Conservation (phyloP, 2,113 vertebrate genomes). For the Zingel zingel region DNA sequence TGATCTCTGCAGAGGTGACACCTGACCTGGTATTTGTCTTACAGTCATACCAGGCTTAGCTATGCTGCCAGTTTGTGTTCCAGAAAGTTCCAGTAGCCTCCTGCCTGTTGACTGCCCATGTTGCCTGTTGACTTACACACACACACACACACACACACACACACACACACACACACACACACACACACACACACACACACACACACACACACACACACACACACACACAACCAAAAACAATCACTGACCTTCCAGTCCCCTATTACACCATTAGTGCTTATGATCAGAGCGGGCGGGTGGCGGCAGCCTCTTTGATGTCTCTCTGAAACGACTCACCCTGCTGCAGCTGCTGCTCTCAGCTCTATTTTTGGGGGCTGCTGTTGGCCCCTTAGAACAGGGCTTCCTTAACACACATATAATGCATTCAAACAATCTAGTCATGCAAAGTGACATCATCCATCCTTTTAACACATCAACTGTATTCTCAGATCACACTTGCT, state of each 20-base stretch:
- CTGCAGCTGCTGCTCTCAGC: slow-evolving; percentile 84
- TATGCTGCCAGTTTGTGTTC: slow-evolving; percentile 53
- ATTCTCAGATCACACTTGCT: slow-evolving; percentile 29
- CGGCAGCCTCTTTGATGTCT: slow-evolving; percentile 78
- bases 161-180: slow-evolving; percentile 28
- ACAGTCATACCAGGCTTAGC: slow-evolving; percentile 57
- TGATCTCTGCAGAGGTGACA: slow-evolving; percentile 46
- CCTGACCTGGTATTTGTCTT: slow-evolving; percentile 63
- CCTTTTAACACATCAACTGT: slow-evolving; percentile 23
- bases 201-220: slow-evolving; percentile 20
- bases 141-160: slow-evolving; percentile 8
- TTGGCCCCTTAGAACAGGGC: slow-evolving; percentile 67
- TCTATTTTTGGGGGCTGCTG: slow-evolving; percentile 83
- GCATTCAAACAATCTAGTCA: slow-evolving; percentile 49
- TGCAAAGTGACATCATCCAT: slow-evolving; percentile 51
- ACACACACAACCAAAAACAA: slow-evolving; percentile 74
- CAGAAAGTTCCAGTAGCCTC: slow-evolving; percentile 64
- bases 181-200: slow-evolving; percentile 22
- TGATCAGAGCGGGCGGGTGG: slow-evolving; percentile 77
- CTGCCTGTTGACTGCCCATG: slow-evolving; percentile 24
- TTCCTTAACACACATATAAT: slow-evolving; percentile 66
- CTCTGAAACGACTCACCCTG: slow-evolving; percentile 78
- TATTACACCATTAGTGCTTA: slow-evolving; percentile 80
- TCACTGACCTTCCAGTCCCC: slow-evolving; percentile 84
- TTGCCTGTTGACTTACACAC: slow-evolving; percentile 25